Evolutionary conservation across 2,888 invertebrate species (phyloP).

Genomic region (Nephrotoma guestfalica): DNA sequence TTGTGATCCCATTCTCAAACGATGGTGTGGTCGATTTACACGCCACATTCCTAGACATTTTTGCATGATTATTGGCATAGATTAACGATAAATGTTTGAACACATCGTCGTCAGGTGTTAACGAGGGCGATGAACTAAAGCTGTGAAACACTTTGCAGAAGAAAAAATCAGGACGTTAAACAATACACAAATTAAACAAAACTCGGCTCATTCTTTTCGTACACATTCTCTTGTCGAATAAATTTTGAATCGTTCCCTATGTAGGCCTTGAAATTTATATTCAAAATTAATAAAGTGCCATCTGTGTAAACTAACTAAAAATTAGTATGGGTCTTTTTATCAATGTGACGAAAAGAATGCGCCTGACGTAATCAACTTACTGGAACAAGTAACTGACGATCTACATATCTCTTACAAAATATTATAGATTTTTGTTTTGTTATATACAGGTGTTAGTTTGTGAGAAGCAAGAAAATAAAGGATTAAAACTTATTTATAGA

Average conservation of each 20-base stretch:
- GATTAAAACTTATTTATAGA: conserved; percentile 11
- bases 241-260: too few relatives aligned
- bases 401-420: conserved; percentile 51
- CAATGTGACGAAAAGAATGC: neutral
- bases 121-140: conserved; percentile 63
- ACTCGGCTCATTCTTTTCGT: too few relatives aligned
- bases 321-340: too few relatives aligned
- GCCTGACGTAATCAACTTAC: conserved; percentile 34
- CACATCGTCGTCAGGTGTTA: conserved; percentile 85
- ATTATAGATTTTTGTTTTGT: neutral
- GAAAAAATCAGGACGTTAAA: neutral
- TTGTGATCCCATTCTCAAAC: conserved; percentile 82
- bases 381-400: conserved; percentile 56
- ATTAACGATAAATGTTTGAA: conserved; percentile 71
- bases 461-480: neutral
- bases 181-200: neutral
- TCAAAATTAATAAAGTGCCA: neutral
- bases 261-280: too few relatives aligned
- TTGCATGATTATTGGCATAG: conserved; percentile 77
- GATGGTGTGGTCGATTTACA: conserved; percentile 61
- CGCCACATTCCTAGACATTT: conserved; percentile 74
- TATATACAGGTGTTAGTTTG: neutral
- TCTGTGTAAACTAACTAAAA: neutral
- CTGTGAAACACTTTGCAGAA: conserved; percentile 66
- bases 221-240: too few relatives aligned